Evolutionary conservation across 2,797 vertebrate genomes (phyloP).

Genomic region (Antrozous pallidus): DNA sequence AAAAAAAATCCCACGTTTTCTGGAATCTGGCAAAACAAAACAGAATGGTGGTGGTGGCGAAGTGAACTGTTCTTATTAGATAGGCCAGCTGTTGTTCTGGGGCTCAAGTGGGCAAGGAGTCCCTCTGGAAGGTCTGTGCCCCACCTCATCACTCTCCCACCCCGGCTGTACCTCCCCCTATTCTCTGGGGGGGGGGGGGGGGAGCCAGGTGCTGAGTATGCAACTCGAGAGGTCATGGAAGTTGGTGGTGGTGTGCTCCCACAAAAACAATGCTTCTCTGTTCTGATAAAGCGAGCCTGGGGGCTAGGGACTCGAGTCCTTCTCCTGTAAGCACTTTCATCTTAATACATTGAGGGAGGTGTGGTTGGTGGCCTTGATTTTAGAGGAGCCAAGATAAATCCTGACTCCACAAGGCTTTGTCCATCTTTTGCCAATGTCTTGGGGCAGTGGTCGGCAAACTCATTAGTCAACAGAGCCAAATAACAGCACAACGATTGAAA

Average conservation of each 20-base stretch:
- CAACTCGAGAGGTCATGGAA: not conserved
- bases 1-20: constrained; percentile 35
- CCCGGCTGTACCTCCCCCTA: not conserved
- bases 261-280: not conserved
- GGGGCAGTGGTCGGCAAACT: too few species aligned
- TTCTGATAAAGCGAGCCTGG: not conserved
- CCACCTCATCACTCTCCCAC: not conserved
- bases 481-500: too few species aligned
- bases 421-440: not conserved
- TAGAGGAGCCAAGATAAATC: not conserved
- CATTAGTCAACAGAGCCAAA: too few species aligned
- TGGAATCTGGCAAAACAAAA: not conserved
- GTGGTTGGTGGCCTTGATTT: not conserved
- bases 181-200: not conserved
- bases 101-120: not conserved
- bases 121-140: not conserved
- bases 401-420: not conserved
- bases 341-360: not conserved
- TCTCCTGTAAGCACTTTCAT: not conserved
- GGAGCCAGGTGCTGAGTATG: not conserved
- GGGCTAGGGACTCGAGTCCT: not conserved
- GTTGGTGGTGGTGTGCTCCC: not conserved
- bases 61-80: not conserved
- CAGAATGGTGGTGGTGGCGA: too few species aligned
- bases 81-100: not conserved